Conservation (phyloP, 2,797 vertebrate species). For the Pangasius mekongensis region DNA sequence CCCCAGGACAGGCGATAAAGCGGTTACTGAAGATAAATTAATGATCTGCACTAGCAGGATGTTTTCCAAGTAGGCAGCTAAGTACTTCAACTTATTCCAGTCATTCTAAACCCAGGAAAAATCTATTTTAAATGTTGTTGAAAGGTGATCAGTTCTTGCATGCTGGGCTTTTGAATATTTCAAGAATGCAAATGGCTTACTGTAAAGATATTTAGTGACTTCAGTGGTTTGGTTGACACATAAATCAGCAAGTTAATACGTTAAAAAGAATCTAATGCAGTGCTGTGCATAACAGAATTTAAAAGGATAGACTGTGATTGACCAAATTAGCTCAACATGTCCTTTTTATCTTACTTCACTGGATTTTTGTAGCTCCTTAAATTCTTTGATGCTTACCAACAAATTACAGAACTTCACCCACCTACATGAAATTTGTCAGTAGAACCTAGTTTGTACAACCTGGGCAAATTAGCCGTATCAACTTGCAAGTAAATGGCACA, state of each 20-base stretch:
- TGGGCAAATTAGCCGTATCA: background rate
- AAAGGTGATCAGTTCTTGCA: background rate
- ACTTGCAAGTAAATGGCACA: background rate
- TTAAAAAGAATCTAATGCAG: background rate
- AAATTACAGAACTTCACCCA: background rate
- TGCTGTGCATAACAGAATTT: background rate
- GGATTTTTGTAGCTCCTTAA: background rate
- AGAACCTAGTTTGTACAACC: background rate
- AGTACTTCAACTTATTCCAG: background rate
- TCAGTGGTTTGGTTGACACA: background rate
- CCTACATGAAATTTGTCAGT: background rate
- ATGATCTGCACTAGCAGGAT: background rate
- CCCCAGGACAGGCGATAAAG: background rate
- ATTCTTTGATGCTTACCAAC: background rate
- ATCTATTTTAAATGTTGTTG: background rate
- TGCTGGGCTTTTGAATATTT: background rate
- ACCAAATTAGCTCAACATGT: background rate
- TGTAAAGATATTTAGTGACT: background rate
- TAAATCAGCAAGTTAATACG: background rate
- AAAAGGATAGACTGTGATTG: background rate
- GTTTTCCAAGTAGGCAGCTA: background rate
- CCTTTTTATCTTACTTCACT: background rate
- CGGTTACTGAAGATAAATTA: background rate
- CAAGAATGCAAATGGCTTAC: background rate
- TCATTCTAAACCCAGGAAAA: background rate